Evolutionary conservation across 2,797 vertebrate genomes (phyloP).

Genomic region (Enteromius anoplus): DNA sequence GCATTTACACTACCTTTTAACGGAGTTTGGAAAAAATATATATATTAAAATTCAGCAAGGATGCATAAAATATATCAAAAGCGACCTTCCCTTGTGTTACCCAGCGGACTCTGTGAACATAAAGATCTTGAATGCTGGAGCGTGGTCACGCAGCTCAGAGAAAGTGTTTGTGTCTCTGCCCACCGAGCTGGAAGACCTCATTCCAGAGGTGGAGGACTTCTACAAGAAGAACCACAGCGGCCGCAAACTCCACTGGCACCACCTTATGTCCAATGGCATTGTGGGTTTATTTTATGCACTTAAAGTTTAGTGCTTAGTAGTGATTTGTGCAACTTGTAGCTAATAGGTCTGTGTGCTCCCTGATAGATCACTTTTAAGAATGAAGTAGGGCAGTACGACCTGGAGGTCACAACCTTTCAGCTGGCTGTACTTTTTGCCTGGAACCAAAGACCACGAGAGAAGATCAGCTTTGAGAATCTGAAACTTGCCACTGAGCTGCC

Average conservation of each 20-base stretch:
- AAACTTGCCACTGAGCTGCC: constrained; percentile 96
- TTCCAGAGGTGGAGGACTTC: constrained; percentile 98
- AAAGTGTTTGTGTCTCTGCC: constrained; percentile 97
- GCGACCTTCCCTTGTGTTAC: not conserved
- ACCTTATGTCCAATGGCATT: constrained; percentile 99
- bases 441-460: constrained; percentile 98
- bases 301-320: not conserved
- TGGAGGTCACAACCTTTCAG: constrained; percentile 98
- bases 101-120: constrained; percentile 98
- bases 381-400: constrained; percentile 96
- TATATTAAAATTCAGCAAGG: not conserved
- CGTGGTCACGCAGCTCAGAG: constrained; percentile 97
- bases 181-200: constrained; percentile 95
- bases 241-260: constrained; percentile 98
- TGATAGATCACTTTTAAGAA: constrained; percentile 97
- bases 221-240: constrained; percentile 99
- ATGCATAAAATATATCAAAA: not conserved
- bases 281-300: constrained; percentile 68
- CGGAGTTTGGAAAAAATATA: not conserved
- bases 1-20: not conserved
- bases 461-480: constrained; percentile 98
- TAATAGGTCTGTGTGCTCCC: constrained; percentile 22
- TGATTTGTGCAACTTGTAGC: not conserved
- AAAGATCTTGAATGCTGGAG: constrained; percentile 97
- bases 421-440: constrained; percentile 96